Base-by-base conservation (phyloP, 1,140 invertebrate species). In the Ips nitidus region DNA sequence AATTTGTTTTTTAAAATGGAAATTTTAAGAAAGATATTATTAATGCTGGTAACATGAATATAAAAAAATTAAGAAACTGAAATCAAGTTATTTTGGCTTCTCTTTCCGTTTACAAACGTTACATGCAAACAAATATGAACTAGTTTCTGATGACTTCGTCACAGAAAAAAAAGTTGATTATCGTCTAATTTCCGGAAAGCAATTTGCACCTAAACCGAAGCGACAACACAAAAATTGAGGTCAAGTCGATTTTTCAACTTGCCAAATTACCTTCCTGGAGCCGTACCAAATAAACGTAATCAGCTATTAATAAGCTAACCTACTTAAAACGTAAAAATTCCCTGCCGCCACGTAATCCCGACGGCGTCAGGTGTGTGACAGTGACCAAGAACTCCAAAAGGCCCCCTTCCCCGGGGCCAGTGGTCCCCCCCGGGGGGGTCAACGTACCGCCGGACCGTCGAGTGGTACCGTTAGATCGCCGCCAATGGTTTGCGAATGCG, bases 351-450 rank as follows among this genome's bases (percentile, higher is more conserved):
- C 72, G 69, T 70, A 71, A 66, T 64, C 40, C 55, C 55, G 68
- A 53, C 64, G 69, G 64, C 72, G 64, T 68, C 69, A 63, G 66
- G 62, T 64, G 70, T 75, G 74, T 75, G 74, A 75, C 74, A 75
- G 74, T 75, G 72, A 75, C 74, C 66, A 68, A 68, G 66, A 68
- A 68, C 66, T 68, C 66, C 66, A 68, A 68, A 68, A 68, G 57
- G 55, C 52, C 52, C 66, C 52, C 66, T 36, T 38, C 66, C 50
- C 56, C 50, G 45, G 7, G 5, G 41, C 38, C 45, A 37, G 55
- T 39, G 43, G 8, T 38, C 52, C 45, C 50, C 55, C 40, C 22
- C 22, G 4, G 39, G 41, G 36, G 66, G 66, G 66, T 68, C 66
- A 68, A 68, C 66, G 66, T 42, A 68, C 66, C 57, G 66, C 8